A percentile compares a stretch with the other conserved stretches of the same genome.
Conservation (phyloP, 2,113 vertebrate genomes). For the Lota lota region DNA sequence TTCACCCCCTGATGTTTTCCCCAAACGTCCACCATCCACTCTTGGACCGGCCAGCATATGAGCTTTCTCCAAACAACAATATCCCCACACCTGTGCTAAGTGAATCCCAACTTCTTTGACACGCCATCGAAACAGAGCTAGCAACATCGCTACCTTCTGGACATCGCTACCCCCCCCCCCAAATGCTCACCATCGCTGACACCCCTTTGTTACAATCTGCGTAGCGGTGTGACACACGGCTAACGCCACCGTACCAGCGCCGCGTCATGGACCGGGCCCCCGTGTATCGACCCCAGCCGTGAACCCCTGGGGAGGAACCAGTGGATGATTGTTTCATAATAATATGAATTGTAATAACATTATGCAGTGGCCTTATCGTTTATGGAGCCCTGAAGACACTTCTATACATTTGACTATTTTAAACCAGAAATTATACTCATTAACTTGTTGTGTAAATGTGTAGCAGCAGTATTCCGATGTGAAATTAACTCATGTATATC, state of each 20-base stretch:
- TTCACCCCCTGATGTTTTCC: not conserved
- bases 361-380: too few relatives aligned
- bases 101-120: slow-evolving; percentile 18
- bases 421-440: too few relatives aligned
- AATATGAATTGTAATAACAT: too few relatives aligned
- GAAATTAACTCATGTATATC: not conserved
- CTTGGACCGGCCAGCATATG: not conserved
- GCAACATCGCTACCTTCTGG: too few relatives aligned
- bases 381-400: too few relatives aligned
- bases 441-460: too few relatives aligned
- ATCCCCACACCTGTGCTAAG: slow-evolving; percentile 37
- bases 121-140: slow-evolving; percentile 25
- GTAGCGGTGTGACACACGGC: slow-evolving; percentile 57
- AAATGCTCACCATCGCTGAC: slow-evolving; percentile 38
- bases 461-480: too few relatives aligned
- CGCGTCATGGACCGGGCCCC: too few relatives aligned
- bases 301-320: slow-evolving; percentile 14
- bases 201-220: slow-evolving; percentile 65
- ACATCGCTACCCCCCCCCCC: too few relatives aligned
- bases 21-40: slow-evolving; percentile 13
- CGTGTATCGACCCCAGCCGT: slow-evolving; percentile 8
- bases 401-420: too few relatives aligned
- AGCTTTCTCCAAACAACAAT: slow-evolving; percentile 30
- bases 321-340: too few relatives aligned
- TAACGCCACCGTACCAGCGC: slow-evolving; percentile 29